Percentiles rank a stretch among this genome's conserved stretches.
phyloP scores from a whole-genome alignment of 2,113 vertebrate species.

The Butorides virescens region DNA sequence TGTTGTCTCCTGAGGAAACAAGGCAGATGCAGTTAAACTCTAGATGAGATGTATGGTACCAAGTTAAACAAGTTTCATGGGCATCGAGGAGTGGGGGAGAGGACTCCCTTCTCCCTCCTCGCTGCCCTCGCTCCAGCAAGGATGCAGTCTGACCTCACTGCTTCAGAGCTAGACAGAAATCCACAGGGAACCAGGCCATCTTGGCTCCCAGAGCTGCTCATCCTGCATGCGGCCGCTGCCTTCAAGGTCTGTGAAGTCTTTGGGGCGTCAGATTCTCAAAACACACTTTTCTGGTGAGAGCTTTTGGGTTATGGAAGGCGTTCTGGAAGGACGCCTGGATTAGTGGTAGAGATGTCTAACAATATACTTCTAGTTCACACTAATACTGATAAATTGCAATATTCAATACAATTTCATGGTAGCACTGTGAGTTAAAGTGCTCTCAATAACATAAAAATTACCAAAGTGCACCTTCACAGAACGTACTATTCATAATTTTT shows the following conservation, averaged over 20 bases:
- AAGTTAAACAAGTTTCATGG: background rate
- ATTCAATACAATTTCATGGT: background rate
- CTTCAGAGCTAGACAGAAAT: background rate
- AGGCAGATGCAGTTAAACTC: background rate
- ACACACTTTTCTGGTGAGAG: background rate
- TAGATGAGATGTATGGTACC: background rate
- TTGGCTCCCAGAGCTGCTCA: background rate
- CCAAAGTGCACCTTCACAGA: slow-evolving; percentile 33
- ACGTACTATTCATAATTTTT: slow-evolving; percentile 48
- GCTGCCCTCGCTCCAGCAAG: background rate
- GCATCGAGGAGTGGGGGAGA: background rate
- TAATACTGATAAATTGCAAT: background rate
- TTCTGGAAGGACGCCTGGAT: background rate
- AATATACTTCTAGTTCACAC: background rate
- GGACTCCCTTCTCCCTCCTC: background rate
- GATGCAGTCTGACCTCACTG: background rate
- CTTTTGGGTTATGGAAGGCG: background rate
- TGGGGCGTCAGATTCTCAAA: background rate
- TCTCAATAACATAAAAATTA: slow-evolving; percentile 50
- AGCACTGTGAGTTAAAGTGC: slow-evolving; percentile 11
- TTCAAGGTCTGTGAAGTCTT: background rate
- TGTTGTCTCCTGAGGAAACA: background rate
- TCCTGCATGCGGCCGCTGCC: background rate
- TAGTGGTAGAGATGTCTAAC: background rate
- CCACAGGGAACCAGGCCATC: background rate